Percentiles rank a stretch among this genome's conserved stretches.
These are phyloP conservation scores for Malurus leucopterus DNA, from an alignment of 2,797 vertebrate species.

Conservation along the genomic window DNA sequence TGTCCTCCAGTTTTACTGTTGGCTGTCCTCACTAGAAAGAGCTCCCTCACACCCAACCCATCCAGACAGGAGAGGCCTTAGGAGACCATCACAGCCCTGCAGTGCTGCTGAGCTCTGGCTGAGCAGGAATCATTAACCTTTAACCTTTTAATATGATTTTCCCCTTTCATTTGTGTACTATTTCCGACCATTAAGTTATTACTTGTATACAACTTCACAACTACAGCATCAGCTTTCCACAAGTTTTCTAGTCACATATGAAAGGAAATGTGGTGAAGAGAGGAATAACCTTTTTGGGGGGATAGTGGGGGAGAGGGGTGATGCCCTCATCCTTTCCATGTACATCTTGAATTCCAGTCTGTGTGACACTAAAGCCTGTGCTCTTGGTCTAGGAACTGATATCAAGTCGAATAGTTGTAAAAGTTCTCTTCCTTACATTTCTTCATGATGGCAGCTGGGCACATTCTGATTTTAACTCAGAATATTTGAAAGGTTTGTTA, in stretches of 20 bases:
- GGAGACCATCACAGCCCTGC: background rate
- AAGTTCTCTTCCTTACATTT: background rate
- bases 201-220: background rate
- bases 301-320: accelerated
- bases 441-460: background rate
- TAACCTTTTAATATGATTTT: background rate
- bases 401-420: background rate
- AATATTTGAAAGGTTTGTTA: background rate
- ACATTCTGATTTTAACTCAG: background rate
- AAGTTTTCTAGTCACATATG: background rate
- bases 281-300: accelerated
- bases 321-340: background rate
- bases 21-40: background rate
- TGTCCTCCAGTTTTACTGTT: background rate
- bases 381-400: background rate
- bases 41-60: background rate
- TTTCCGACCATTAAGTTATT: background rate
- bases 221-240: background rate
- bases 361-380: background rate
- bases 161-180: background rate
- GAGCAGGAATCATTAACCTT: background rate
- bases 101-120: background rate
- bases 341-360: background rate
- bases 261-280: background rate
- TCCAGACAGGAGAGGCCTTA: background rate